phyloP scores from a whole-genome alignment of 2,113 vertebrate species.

The Tetrao urogallus region DNA sequence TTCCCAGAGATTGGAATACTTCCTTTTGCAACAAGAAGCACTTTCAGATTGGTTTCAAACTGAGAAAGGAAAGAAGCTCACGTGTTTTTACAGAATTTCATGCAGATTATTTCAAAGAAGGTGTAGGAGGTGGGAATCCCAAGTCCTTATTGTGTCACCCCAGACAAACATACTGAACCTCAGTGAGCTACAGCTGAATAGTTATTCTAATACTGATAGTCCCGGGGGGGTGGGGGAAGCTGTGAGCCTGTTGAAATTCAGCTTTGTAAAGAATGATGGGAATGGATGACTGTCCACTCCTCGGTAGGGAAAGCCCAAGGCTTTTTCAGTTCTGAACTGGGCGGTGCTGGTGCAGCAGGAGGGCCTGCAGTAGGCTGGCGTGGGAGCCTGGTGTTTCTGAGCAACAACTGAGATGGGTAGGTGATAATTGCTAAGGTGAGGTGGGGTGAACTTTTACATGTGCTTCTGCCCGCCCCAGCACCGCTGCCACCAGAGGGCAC shows the following conservation, averaged over 20 bases:
- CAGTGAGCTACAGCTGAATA: background rate
- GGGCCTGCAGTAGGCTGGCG: background rate
- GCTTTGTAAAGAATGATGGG: background rate
- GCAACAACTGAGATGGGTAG: background rate
- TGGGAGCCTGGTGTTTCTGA: background rate
- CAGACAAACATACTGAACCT: background rate
- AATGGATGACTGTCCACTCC: background rate
- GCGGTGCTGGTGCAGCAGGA: background rate
- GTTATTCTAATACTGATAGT: background rate
- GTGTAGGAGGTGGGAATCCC: background rate
- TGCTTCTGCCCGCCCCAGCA: background rate
- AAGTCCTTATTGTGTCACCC: background rate
- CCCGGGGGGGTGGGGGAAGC: background rate
- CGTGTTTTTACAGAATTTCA: background rate
- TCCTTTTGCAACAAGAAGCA: background rate
- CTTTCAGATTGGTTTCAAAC: background rate
- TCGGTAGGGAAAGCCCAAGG: background rate
- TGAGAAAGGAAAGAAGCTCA: background rate
- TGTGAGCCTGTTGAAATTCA: background rate
- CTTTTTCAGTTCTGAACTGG: background rate
- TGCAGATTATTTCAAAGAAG: background rate
- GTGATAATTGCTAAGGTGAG: background rate
- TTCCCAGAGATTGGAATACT: background rate
- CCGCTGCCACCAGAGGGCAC: constrained; percentile 53
- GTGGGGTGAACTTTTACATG: background rate